Evolutionary conservation across 1,140 invertebrate species (phyloP), one percentile per base, ranked within the genome.

Genomic region (Watersipora subatra): DNA sequence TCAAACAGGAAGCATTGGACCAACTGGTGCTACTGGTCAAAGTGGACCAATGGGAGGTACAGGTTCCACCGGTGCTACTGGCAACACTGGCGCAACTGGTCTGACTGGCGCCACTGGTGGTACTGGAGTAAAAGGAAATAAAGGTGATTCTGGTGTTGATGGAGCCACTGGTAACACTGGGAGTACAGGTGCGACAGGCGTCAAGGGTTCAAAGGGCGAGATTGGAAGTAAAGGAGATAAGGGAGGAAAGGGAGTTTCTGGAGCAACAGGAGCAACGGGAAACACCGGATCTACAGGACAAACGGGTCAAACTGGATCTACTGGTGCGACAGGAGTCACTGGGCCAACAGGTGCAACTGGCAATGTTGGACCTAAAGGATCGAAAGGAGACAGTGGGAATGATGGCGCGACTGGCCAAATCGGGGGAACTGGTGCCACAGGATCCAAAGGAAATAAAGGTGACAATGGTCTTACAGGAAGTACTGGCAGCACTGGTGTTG

Each of bases 401-500:
- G 30, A 3, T 17, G 64, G 64, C n/a, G 2, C 15, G 19, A 28
- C 24, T 15, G 64, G 64, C 24, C 2, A 24, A 2, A 61, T 56
- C 19, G 64, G 64, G 1, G 55, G 17, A n/a, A 57, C 2, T 28
- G 64, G 64, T 27, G 25, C 12, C 2, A 61, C n/a, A 17, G 64
- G 64, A 3, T 2, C 19, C 2, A 65, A 34, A 17, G 64, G 64
- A 25, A 12, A 34, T 7, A 65, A 2, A 25, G 64, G 64, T 3
- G 17, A n/a, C 22, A 62, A 2, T 59, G 64, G 64, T 57, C 26
- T 2, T 20, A 28, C 57, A 28, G 66, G 66, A 66, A 19, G 55
- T 24, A 66, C 64, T 68, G 67, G 67, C 55, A 15, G 26, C 22
- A 61, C 28, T 17, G 63, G 66, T 58, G 2, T 2, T 19, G 19